A percentile compares a stretch with the other conserved stretches of the same genome.
These are phyloP conservation scores for Lasaia peninsularis DNA, from an alignment of 1,140 invertebrate species.

Conservation along the genomic window DNA sequence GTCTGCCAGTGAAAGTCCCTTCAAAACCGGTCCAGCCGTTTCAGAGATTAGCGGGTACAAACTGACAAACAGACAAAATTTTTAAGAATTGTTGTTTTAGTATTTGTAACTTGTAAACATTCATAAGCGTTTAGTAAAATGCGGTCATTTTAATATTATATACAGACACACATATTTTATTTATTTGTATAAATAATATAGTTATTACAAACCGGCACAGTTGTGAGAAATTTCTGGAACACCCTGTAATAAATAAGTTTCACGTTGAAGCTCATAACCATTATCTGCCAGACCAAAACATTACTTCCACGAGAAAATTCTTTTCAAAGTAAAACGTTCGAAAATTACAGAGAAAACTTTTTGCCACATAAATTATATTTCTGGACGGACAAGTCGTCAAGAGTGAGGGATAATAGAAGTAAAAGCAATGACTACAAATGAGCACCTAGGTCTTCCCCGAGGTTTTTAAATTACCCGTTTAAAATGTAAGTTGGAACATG, in stretches of 20 bases:
- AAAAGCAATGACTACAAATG: conserved; percentile 20
- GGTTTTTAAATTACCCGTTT: conserved; percentile 29
- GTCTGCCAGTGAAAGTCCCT: too few relatives aligned
- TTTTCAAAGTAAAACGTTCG: background rate
- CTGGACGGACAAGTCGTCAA: conserved; percentile 6
- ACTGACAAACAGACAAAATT: too few relatives aligned
- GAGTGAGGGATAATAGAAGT: conserved; percentile 3
- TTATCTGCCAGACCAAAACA: background rate
- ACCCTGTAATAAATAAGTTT: background rate
- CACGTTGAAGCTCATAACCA: background rate
- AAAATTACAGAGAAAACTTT: conserved; percentile 8
- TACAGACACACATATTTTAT: too few relatives aligned
- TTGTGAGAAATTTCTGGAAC: too few relatives aligned
- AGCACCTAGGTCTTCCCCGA: conserved; percentile 9
- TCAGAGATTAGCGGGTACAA: too few relatives aligned
- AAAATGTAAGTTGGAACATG: conserved; percentile 29
- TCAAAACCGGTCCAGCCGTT: too few relatives aligned
- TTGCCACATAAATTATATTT: conserved; percentile 10
- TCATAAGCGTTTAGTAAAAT: too few relatives aligned
- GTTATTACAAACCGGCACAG: too few relatives aligned
- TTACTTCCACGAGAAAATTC: background rate
- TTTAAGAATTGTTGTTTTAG: too few relatives aligned
- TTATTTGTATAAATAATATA: too few relatives aligned
- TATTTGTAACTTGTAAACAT: too few relatives aligned
- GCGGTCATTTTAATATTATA: too few relatives aligned